Evolutionary conservation across 2,797 vertebrate genomes (phyloP).

Genomic region (Enteromius mattozi): DNA sequence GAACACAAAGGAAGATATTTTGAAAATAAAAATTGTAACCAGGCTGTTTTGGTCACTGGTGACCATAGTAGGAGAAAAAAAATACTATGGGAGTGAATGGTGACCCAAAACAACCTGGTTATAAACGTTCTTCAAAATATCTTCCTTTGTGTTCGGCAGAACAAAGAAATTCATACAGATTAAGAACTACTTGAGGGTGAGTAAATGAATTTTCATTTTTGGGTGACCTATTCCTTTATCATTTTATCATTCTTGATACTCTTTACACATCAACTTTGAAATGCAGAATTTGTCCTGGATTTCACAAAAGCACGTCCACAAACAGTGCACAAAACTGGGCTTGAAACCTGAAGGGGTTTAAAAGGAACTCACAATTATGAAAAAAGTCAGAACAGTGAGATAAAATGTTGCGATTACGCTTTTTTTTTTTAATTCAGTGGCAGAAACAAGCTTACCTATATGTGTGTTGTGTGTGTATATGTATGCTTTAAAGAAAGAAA

Average conservation of each 20-base stretch:
- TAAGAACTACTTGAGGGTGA: too few relatives aligned
- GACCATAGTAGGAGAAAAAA: too few relatives aligned
- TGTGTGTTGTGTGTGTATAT: background rate
- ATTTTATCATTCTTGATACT: background rate
- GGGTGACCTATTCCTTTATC: too few relatives aligned
- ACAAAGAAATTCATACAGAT: too few relatives aligned
- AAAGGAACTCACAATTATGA: background rate
- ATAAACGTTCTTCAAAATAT: too few relatives aligned
- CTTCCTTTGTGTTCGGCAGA: too few relatives aligned
- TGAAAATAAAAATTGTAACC: too few relatives aligned
- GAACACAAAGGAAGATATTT: too few relatives aligned
- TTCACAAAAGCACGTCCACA: background rate
- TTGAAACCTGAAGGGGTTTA: background rate
- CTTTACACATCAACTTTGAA: background rate
- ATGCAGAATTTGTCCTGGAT: background rate
- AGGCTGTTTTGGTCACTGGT: too few relatives aligned
- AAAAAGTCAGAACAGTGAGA: background rate
- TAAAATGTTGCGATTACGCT: background rate
- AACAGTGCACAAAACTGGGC: background rate
- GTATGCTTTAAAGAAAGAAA: background rate
- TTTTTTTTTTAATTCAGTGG: background rate
- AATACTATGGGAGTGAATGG: too few relatives aligned
- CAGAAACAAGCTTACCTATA: background rate
- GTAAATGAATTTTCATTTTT: too few relatives aligned
- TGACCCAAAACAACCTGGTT: too few relatives aligned